phyloP scores from a whole-genome alignment of 2,113 vertebrate species.

The Xenopus borealis region DNA sequence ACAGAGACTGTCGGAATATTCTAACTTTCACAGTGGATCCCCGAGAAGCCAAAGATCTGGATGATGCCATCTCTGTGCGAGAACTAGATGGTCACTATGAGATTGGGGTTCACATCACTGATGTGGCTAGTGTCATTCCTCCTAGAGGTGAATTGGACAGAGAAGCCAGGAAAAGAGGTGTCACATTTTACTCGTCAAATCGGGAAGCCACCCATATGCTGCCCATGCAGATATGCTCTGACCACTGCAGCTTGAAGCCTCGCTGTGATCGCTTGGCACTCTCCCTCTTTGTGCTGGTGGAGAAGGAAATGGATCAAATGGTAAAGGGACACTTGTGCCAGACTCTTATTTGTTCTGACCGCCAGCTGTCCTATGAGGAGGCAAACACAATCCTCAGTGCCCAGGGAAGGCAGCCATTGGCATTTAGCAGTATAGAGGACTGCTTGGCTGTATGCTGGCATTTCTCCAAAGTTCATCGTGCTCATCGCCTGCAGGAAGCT shows the following conservation, averaged over 20 bases:
- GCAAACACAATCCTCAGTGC: slow-evolving; percentile 61
- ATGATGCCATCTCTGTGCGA: slow-evolving; percentile 79
- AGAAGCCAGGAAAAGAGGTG: slow-evolving; percentile 64
- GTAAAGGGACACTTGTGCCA: slow-evolving; percentile 50
- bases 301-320: slow-evolving; percentile 63
- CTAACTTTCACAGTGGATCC: slow-evolving; percentile 81
- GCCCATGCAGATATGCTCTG: slow-evolving; percentile 62
- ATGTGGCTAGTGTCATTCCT: slow-evolving; percentile 71
- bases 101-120: slow-evolving; percentile 83
- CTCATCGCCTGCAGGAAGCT: slow-evolving; percentile 62
- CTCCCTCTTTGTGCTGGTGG: slow-evolving; percentile 74
- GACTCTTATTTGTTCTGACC: slow-evolving; percentile 68
- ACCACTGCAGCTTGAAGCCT: slow-evolving; percentile 69
- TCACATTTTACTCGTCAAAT: slow-evolving; percentile 61
- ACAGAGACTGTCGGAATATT: slow-evolving; percentile 58
- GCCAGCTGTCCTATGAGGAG: slow-evolving; percentile 73
- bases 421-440: slow-evolving; percentile 63
- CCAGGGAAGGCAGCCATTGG: fast-evolving
- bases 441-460: slow-evolving; percentile 70
- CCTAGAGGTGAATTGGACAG: slow-evolving; percentile 66
- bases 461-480: slow-evolving; percentile 73
- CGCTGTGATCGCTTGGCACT: slow-evolving; percentile 63
- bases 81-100: slow-evolving; percentile 69
- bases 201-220: slow-evolving; percentile 70
- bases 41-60: slow-evolving; percentile 66